A percentile compares a stretch with the other conserved stretches of the same genome.
These are phyloP conservation scores for Drosophila mulleri DNA, from an alignment of 2,888 invertebrate species.

Conservation along the genomic window DNA sequence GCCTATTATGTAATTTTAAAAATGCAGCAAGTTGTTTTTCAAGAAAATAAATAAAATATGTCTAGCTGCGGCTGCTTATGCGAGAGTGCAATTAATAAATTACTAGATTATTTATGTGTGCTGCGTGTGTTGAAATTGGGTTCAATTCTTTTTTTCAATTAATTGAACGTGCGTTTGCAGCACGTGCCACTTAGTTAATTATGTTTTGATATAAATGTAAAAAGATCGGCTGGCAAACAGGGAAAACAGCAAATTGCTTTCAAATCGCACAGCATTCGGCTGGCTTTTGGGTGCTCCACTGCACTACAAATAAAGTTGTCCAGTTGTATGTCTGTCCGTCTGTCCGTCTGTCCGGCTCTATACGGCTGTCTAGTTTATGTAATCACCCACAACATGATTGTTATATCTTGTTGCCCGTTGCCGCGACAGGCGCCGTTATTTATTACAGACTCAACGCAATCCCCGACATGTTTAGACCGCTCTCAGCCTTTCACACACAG, in stretches of 20 bases:
- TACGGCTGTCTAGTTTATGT: conserved; percentile 67
- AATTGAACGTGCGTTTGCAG: conserved; percentile 17
- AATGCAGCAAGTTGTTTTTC: conserved; percentile 51
- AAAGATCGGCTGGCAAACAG: conserved; percentile 14
- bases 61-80: conserved; percentile 43
- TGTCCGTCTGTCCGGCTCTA: conserved; percentile 34
- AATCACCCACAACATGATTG: conserved; percentile 80
- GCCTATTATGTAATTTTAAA: conserved; percentile 60
- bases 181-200: conserved; percentile 54
- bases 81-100: conserved; percentile 70
- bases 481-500: conserved; percentile 48
- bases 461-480: conserved; percentile 20
- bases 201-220: conserved; percentile 17
- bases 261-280: conserved; percentile 48
- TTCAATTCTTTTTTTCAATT: conserved; percentile 27
- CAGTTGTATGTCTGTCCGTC: conserved; percentile 40
- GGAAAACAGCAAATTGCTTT: conserved; percentile 73
- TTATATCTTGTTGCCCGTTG: conserved; percentile 49
- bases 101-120: conserved; percentile 54
- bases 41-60: conserved; percentile 33
- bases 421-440: conserved; percentile 48
- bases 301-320: conserved; percentile 72
- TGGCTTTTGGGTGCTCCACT: conserved; percentile 3
- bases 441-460: conserved; percentile 53
- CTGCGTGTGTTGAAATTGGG: conserved; percentile 32